These are phyloP conservation scores for Argyrosomus japonicus DNA, from an alignment of 2,113 vertebrate genomes.

Conservation along the genomic window DNA sequence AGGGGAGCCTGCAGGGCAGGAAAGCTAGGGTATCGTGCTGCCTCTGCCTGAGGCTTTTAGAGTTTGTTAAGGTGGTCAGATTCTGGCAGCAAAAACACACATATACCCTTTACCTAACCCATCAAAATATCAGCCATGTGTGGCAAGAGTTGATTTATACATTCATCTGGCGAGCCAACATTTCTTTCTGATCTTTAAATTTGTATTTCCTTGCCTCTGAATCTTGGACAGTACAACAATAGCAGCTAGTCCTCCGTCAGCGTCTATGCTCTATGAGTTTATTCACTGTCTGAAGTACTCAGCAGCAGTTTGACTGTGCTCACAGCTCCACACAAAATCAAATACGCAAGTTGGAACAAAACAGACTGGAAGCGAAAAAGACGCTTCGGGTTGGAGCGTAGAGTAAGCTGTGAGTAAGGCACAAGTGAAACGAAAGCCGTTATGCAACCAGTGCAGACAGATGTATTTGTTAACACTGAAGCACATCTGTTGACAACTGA, in stretches of 20 bases:
- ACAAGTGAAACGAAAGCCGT: neutral
- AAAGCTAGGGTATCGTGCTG: neutral
- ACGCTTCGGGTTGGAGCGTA: neutral
- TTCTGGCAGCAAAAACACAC: neutral
- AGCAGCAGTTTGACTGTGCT: neutral
- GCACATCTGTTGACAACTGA: neutral
- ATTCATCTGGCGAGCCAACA: neutral
- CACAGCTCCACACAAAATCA: neutral
- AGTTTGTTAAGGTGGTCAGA: slow-evolving; percentile 6
- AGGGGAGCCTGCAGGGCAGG: neutral
- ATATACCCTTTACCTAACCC: neutral
- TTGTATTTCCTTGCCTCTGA: neutral
- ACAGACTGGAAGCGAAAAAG: neutral
- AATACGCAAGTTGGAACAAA: slow-evolving; percentile 2
- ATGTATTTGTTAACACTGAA: neutral
- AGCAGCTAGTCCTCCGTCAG: neutral
- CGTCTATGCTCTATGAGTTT: neutral
- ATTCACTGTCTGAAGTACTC: neutral
- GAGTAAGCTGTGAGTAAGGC: neutral
- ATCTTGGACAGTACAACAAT: neutral
- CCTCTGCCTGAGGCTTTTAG: neutral
- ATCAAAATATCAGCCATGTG: neutral
- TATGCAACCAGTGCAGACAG: neutral
- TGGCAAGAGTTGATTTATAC: neutral
- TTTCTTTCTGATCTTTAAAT: neutral